Evolutionary conservation across 2,888 invertebrate genomes (phyloP), one percentile per base, ranked within the genome.

Genomic region (Chrysolina oricalcia): DNA sequence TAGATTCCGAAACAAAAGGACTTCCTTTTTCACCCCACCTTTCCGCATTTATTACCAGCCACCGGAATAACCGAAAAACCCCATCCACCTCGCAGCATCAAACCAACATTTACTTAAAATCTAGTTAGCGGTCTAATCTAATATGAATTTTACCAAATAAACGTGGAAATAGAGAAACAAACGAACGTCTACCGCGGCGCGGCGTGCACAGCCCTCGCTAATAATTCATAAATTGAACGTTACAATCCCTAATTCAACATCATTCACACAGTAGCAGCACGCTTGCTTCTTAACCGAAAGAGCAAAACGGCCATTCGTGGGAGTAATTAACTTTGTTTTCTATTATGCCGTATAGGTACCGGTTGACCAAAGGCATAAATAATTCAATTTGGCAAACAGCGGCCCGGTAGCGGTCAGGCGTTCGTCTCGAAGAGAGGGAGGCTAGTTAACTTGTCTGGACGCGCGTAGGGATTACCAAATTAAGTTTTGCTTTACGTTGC

Each of bases 201-300:
- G 79, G 79, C 80, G 75, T 72, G 78, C 81, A 81, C 80, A 80
- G 81, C 84, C 83, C 83, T 82, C 81, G 84, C 84, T 86, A 88
- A 88, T 88, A 88, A 88, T 88, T 88, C 88, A 88, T 88, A 88
- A 88, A 88, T 88, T 88, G 88, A 88, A 88, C 87, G 88, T 87
- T 88, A 87, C 88, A 88, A 88, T 88, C 87, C 88, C 87, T 88
- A 88, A 88, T 88, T 88, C 87, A 86, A 87, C 76, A 71, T 87
- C 86, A 86, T 87, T 87, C 85, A 85, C 86, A 84, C 85, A 85
- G 85, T 84, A 35, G 71, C 62, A 35, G 46, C 53, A 48, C 68
- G 64, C 66, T 67, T 50, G 76, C 65, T 87, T 87, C 88, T 88
- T 88, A 87, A 88, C 85, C 86, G 86, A 74, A 74, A 77, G 72